Base-by-base conservation (phyloP, 2,797 vertebrate genomes). In the Eulemur rubriventer region DNA sequence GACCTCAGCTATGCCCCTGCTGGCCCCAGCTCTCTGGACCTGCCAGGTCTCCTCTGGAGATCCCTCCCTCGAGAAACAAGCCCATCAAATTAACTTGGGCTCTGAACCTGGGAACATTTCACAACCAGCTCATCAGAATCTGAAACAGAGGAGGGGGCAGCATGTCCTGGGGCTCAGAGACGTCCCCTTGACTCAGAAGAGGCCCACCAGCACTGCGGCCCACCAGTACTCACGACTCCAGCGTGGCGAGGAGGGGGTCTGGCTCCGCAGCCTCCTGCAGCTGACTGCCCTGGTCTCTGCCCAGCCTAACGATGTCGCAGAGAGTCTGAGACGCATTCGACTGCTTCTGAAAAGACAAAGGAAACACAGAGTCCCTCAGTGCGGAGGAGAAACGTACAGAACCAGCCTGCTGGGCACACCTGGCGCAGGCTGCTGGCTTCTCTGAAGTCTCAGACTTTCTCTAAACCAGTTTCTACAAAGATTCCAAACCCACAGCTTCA, bases 301-400 rank as follows among this genome's bases (percentile, higher is more conserved):
- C 99, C 98, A 99, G 98, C 97, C 99, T 99, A 95, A 99, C 99
- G 97, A 99, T 99, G 98, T 99, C 99, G 97, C 99, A 99, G 97
- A 99, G 99, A 43, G 99, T 99, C 98, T 99, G 99, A 95, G 99
- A 99, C 86, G 99, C 99, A 12, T 99, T 99, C 89, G 99, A 99
- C 98, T 99, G 99, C 96, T 98, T 98, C 99, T 99, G 98, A 0
- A 78, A 97, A 88, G 20, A 94, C 9, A 28, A 83, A 63, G 2
- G 59, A 73, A 43, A 89, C 0, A 38, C 14, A 35, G 41, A n/a
- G 2, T 0, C 33, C 41, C 11, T 97, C 92, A 97, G 93, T 0
- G 17, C 38, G 0, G 2, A 43, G 38, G 35, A 82, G 4, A 59
- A 11, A 6, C 12, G 5, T 22, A 65, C 18, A 43, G 59, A 24